Conservation (phyloP, 37 sponge, comb jelly and placozoan species). For the Eunapius fragilis region DNA sequence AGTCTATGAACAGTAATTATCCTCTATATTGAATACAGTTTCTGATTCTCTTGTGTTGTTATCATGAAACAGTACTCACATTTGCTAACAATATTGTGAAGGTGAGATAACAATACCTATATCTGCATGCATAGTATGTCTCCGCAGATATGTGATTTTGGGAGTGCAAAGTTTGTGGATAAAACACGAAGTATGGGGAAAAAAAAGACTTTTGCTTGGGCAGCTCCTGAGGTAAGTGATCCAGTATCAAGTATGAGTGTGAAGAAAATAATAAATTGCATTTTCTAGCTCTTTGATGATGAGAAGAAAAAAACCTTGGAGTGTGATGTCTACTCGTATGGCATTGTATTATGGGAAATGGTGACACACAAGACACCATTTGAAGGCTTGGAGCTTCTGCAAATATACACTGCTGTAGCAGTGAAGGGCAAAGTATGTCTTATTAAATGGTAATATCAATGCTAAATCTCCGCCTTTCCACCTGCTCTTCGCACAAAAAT, state of each 20-base stretch:
- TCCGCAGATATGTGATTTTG: background rate
- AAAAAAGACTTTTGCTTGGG: background rate
- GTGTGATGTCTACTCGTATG: background rate
- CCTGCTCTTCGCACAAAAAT: no score
- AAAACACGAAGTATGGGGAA: background rate
- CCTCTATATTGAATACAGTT: background rate
- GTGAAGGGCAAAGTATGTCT: background rate
- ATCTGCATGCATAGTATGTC: no score
- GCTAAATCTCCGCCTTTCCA: no score
- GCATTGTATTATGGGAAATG: background rate
- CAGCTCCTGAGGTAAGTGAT: background rate
- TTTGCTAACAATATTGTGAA: background rate
- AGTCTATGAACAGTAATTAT: background rate
- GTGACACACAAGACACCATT: background rate
- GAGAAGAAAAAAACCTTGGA: background rate
- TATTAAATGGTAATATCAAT: background rate
- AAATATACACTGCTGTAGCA: background rate
- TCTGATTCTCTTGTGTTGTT: background rate
- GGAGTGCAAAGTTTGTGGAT: background rate
- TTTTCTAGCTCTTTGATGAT: background rate
- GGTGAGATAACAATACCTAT: background rate
- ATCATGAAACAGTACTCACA: background rate
- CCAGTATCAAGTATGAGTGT: background rate
- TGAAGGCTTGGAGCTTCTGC: background rate
- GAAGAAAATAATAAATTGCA: background rate